Evolutionary conservation across 2,888 invertebrate species (phyloP).

Genomic region (Meandrusa payeni): DNA sequence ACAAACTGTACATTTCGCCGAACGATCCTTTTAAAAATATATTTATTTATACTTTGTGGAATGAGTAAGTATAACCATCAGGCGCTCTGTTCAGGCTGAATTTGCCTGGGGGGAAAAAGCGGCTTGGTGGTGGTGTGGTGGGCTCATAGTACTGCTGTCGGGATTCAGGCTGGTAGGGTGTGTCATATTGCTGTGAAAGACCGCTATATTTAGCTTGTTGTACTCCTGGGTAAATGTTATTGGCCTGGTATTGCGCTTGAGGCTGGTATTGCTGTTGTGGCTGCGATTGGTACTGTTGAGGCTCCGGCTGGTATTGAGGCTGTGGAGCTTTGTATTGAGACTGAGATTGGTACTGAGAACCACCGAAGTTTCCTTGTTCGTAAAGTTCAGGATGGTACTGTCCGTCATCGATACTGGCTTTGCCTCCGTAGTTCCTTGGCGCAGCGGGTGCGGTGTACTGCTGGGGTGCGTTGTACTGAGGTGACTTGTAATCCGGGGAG

Average conservation of each 20-base stretch:
- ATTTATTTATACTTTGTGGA: conserved; percentile 83
- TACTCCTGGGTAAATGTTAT: conserved; percentile 72
- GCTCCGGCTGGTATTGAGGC: conserved; percentile 54
- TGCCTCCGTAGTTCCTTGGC: conserved; percentile 65
- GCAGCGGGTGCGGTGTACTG: conserved; percentile 76
- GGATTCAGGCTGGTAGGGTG: conserved; percentile 42
- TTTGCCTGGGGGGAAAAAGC: conserved; percentile 92
- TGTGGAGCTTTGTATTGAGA: conserved; percentile 50
- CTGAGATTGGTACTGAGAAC: conserved; percentile 60
- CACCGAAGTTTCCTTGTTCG: conserved; percentile 66
- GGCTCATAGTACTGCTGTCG: conserved; percentile 78
- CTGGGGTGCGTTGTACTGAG: conserved; percentile 70
- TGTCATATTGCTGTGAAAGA: conserved; percentile 56
- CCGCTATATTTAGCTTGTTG: conserved; percentile 75
- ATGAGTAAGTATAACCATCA: conserved; percentile 93
- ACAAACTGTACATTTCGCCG: conserved; percentile 60
- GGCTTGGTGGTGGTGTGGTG: conserved; percentile 85
- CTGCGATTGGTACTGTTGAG: conserved; percentile 55
- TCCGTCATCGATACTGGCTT: conserved; percentile 73
- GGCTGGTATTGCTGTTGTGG: conserved; percentile 49
- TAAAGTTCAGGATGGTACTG: conserved; percentile 77
- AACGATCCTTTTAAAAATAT: conserved; percentile 49
- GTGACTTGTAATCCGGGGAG: conserved; percentile 71
- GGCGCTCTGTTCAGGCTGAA: conserved; percentile 92
- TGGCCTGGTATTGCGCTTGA: conserved; percentile 56